A percentile compares a stretch with the other conserved stretches of the same genome.
These are phyloP conservation scores for Theocolax elegans DNA, from an alignment of 1,140 invertebrate species.

Conservation along the genomic window DNA sequence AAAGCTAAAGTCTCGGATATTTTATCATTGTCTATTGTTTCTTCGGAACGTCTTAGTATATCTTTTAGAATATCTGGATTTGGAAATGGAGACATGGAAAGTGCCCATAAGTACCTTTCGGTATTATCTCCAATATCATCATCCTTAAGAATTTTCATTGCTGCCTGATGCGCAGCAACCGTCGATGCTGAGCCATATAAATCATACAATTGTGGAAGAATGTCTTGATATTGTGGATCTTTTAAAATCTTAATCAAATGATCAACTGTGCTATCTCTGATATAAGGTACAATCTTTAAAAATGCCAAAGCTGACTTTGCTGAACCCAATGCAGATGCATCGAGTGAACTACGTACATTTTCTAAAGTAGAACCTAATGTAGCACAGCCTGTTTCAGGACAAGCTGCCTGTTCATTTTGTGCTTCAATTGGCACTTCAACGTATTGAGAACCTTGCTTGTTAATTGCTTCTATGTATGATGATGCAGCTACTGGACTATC, in stretches of 20 bases:
- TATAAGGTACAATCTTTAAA: conserved; percentile 72
- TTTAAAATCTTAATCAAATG: conserved; percentile 74
- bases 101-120: conserved; percentile 80
- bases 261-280: conserved; percentile 69
- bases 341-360: conserved; percentile 67
- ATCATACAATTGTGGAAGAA: conserved; percentile 76
- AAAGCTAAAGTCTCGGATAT: conserved; percentile 74
- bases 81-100: conserved; percentile 71
- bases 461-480: conserved; percentile 55
- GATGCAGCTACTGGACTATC: conserved; percentile 49
- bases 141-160: conserved; percentile 73
- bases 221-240: conserved; percentile 52
- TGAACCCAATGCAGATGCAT: conserved; percentile 71
- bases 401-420: conserved; percentile 51
- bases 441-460: conserved; percentile 45
- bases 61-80: conserved; percentile 71
- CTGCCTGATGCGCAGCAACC: conserved; percentile 73
- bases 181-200: conserved; percentile 78
- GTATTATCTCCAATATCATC: conserved; percentile 71
- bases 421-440: conserved; percentile 52
- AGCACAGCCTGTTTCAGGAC: conserved; percentile 66
- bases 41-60: conserved; percentile 66
- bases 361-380: conserved; percentile 69
- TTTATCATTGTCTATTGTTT: conserved; percentile 68
- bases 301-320: conserved; percentile 74